A percentile compares a stretch with the other conserved stretches of the same genome.
Evolutionary conservation across 2,888 invertebrate species (phyloP).

Genomic region (Nomada ferruginata): DNA sequence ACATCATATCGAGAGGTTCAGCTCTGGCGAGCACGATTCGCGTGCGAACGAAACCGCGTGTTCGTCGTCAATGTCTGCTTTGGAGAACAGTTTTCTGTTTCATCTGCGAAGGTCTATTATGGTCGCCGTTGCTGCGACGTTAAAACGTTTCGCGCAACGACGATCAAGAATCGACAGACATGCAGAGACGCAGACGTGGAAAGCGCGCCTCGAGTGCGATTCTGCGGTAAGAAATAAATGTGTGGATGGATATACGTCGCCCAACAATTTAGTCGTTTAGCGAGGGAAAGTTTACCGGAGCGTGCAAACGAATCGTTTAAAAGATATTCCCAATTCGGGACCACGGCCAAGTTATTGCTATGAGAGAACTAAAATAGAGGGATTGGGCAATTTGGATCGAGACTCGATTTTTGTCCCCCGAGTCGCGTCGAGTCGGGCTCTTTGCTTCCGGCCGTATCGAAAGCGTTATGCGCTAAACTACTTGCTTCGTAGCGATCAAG

Average conservation of each 20-base stretch:
- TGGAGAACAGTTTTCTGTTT: too few relatives aligned
- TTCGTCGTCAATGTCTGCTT: too few relatives aligned
- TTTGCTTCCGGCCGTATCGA: conserved; percentile 16
- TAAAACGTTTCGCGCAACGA: too few relatives aligned
- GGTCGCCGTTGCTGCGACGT: too few relatives aligned
- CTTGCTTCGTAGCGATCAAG: conserved; percentile 2
- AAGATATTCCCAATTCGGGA: conserved; percentile 71
- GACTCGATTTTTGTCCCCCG: conserved; percentile 20
- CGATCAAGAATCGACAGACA: too few relatives aligned
- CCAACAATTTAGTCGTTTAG: neutral
- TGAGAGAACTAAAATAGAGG: conserved; percentile 72
- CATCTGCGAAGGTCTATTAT: too few relatives aligned
- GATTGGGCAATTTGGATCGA: conserved; percentile 68
- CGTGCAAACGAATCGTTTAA: conserved; percentile 27
- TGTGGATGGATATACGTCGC: neutral
- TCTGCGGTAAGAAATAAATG: neutral
- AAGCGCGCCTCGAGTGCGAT: too few relatives aligned
- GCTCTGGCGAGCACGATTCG: too few relatives aligned
- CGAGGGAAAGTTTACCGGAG: too few relatives aligned
- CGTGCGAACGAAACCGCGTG: too few relatives aligned
- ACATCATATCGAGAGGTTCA: too few relatives aligned
- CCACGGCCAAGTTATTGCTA: conserved; percentile 70
- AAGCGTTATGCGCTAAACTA: neutral
- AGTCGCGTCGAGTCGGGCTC: neutral
- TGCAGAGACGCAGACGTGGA: too few relatives aligned